Base-by-base conservation (phyloP, 2,888 invertebrate genomes). In the Dryobota labecula region DNA sequence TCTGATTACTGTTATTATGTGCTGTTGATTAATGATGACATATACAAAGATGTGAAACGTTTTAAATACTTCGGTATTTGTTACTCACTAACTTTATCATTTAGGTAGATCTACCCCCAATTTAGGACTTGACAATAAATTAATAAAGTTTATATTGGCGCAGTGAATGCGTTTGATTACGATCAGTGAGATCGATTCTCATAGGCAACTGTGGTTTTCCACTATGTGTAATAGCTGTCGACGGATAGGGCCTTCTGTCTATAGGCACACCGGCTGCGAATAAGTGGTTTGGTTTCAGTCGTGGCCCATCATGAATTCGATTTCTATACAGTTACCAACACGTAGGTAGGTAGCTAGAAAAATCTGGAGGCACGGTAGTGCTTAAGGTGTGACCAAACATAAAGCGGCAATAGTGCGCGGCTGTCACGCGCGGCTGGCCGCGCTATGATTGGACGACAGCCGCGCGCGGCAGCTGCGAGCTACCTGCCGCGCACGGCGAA, bases 1-100 rank as follows among this genome's bases (percentile, higher is more conserved):
- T 27, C n/a, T 73, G 73, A 84, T 80, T 82, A 79, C 64, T 69
- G 78, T 82, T 70, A 80, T 80, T 74, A 47, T 20, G 51, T 68
- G 47, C 49, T 68, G 58, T 76, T 73, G 74, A 82, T 83, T 67
- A 70, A 72, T 65, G 62, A 36, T 13, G 36, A n/a, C n/a, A n/a
- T n/a, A n/a, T n/a, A n/a, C n/a, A n/a, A n/a, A n/a, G n/a, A n/a
- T 70, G 53, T 62, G 20, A 60, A 74, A 13, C 18, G 43, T 15
- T 43, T n/a, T 43, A 6, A 6, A 49, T 49, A 49, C 49, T 24
- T 49, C 24, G 49, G 8, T 24, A 47, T n/a, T 11, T n/a, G 13
- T n/a, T 47, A 45, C 8, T 45, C 8, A 20, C 13, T 9, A 13
- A 38, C 11, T 20, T 20, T 49, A 49, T 24, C 49, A 13, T 13